These are phyloP conservation scores for Temnothorax rugatulus DNA, from an alignment of 2,888 invertebrate genomes.

Conservation along the genomic window DNA sequence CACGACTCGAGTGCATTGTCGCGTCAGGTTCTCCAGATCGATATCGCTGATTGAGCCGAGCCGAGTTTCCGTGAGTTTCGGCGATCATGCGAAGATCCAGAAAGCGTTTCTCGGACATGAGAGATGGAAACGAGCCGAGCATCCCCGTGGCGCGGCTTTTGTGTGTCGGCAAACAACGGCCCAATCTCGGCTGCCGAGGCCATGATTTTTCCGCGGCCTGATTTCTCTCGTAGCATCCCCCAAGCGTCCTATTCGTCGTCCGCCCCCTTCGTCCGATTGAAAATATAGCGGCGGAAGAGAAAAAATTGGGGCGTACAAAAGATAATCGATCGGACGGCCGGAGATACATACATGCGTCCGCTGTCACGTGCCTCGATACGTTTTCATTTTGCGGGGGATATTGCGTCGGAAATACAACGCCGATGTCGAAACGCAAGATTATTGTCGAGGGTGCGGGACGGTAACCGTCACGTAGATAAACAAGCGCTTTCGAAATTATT, in stretches of 20 bases:
- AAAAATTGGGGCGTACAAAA: conserved; percentile 46
- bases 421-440: neutral
- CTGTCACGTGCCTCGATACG: neutral
- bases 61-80: neutral
- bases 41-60: neutral
- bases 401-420: conserved; percentile 5
- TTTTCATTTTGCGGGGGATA: neutral
- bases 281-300: conserved; percentile 41
- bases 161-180: conserved; percentile 1
- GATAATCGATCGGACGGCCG: conserved; percentile 53
- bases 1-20: neutral
- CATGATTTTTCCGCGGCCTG: conserved; percentile 46
- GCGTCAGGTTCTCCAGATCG: neutral
- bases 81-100: neutral
- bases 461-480: neutral
- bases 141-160: neutral
- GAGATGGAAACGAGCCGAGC: neutral
- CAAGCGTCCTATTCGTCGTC: conserved; percentile 53
- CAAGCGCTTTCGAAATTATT: neutral
- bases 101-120: neutral
- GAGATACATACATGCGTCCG: neutral
- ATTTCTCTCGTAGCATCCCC: conserved; percentile 48
- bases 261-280: conserved; percentile 57
- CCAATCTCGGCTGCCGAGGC: neutral
- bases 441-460: neutral